These are phyloP conservation scores for Heteractis magnifica DNA, from an alignment of 92 coral and sea anemone species.

Conservation along the genomic window DNA sequence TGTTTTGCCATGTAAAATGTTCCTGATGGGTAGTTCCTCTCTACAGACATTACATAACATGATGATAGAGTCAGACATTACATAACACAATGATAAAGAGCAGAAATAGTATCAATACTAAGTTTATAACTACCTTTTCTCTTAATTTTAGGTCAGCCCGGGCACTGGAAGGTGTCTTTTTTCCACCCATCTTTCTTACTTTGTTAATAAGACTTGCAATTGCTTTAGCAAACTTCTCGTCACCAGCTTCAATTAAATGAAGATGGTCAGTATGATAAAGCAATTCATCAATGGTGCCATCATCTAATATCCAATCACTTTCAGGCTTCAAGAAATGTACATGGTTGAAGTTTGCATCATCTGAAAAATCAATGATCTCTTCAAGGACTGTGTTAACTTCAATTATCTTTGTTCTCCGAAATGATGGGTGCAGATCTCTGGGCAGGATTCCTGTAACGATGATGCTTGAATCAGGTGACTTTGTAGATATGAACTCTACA, in stretches of 20 bases:
- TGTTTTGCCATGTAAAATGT: too few relatives aligned
- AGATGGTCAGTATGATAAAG: slow-evolving; percentile 80
- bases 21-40: too few relatives aligned
- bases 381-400: slow-evolving; percentile 74
- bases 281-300: slow-evolving; percentile 67
- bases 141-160: neutral
- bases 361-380: slow-evolving; percentile 81
- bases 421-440: slow-evolving; percentile 67
- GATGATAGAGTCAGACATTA: too few relatives aligned
- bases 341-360: slow-evolving; percentile 67
- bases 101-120: neutral
- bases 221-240: slow-evolving; percentile 84
- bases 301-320: slow-evolving; percentile 84
- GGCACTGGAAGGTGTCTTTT: neutral
- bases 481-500: slow-evolving; percentile 67
- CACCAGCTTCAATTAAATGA: slow-evolving; percentile 89
- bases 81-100: too few relatives aligned
- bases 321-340: slow-evolving; percentile 85
- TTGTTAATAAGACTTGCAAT: slow-evolving; percentile 62
- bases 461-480: slow-evolving; percentile 57
- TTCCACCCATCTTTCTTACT: slow-evolving; percentile 39
- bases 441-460: slow-evolving; percentile 85
- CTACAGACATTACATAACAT: too few relatives aligned
- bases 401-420: slow-evolving; percentile 58
- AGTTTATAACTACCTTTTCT: neutral